Evolutionary conservation across 2,888 invertebrate genomes (phyloP).

Genomic region (Eulithis testata): DNA sequence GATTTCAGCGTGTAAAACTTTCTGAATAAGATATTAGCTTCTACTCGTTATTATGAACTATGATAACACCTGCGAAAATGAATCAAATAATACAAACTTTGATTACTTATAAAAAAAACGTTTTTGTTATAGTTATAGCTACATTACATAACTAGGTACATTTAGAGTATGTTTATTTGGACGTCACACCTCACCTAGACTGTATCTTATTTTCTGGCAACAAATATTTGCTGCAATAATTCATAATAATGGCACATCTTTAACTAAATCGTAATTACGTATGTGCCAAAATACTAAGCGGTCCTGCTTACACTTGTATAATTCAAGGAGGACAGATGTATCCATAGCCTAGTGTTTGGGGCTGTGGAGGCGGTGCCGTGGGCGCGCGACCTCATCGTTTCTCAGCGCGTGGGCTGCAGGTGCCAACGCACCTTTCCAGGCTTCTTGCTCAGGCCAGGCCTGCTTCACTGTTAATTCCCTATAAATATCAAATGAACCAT

Average conservation of each 20-base stretch:
- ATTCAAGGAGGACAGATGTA: constrained; percentile 32
- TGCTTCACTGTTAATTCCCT: not conserved
- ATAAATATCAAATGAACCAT: constrained; percentile 36
- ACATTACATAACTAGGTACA: constrained; percentile 3
- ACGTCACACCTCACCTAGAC: constrained; percentile 1
- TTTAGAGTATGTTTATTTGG: not conserved
- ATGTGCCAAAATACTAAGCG: constrained; percentile 42
- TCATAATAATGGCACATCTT: constrained; percentile 20
- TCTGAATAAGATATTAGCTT: constrained; percentile 15
- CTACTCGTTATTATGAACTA: not conserved
- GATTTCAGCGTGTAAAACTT: constrained; percentile 23
- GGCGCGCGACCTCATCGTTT: constrained; percentile 68
- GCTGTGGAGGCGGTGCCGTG: constrained; percentile 57
- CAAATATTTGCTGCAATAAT: constrained; percentile 26
- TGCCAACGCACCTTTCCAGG: constrained; percentile 80
- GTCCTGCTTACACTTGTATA: constrained; percentile 41
- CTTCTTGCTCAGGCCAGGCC: constrained; percentile 42
- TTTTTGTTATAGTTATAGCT: not conserved
- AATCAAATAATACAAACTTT: not conserved
- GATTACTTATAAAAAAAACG: no score
- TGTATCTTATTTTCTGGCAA: constrained; percentile 14
- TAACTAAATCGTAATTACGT: constrained; percentile 31
- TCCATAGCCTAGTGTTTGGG: constrained; percentile 38
- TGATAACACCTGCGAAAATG: not conserved
- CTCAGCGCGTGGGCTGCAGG: constrained; percentile 73